Base-by-base conservation (phyloP, 1,140 invertebrate species). In the Homalodisca vitripennis region DNA sequence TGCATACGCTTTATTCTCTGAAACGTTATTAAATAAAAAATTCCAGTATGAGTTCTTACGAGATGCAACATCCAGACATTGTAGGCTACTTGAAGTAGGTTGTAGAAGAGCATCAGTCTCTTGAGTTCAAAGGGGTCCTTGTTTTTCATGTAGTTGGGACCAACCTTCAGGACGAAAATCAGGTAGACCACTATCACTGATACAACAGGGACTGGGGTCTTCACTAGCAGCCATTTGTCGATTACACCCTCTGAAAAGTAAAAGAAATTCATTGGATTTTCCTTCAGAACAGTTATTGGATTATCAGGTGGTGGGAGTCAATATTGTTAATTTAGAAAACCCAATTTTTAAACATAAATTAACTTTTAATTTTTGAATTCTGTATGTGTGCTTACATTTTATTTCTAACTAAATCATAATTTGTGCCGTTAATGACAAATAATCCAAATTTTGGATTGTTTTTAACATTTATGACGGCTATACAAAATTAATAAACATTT, bases 91-190 rank as follows among this genome's bases (percentile, higher is more conserved):
- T 90, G 85, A 53, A 84, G 81, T n/a, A 82, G 81, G 74, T 92
- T 92, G 77, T 92, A 92, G 20, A 81, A 72, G 47, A 90, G 84
- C 74, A 92, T 80, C 6, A 86, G 57, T 14, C 75, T 78, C 67
- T 87, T 85, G 0, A 92, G 75, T 63, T 90, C 79, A 71, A 85
- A 88, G 1, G 90, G 82, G 74, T 86, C 80, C 63, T 86, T 79
- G 71, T 86, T 80, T 77, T 86, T 81, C 89, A 92, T 92, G 73
- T 85, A 82, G 72, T 82, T 81, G n/a, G 89, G 90, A n/a, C 91
- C 91, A 29, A 86, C 73, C 76, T 84, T 84, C 72, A 88, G 78
- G 0, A 90, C 88, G 67, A 89, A 85, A 70, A 82, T 80, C 6
- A 90, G 80, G 68, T 89, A 90, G 0, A 80, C 77, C 0, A 83